A percentile compares a stretch with the other conserved stretches of the same genome.
Evolutionary conservation across 35 echinoderm and acorn worm genomes (phyloP).

Genomic region (Apostichopus japonicus): DNA sequence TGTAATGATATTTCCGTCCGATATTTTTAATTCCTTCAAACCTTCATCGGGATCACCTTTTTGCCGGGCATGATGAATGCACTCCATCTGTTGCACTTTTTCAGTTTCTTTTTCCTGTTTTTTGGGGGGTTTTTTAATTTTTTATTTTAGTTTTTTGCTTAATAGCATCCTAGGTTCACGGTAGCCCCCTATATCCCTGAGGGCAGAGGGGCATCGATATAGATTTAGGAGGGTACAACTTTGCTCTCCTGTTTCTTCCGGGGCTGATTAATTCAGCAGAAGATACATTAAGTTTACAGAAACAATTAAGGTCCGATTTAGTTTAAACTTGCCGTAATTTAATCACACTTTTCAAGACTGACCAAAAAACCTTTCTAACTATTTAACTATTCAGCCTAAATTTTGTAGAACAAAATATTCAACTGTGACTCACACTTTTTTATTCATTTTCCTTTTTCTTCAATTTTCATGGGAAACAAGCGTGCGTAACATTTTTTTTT

Average conservation of each 20-base stretch:
- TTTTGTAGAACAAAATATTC: neutral
- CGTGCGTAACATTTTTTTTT: neutral
- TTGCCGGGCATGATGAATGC: too few relatives aligned
- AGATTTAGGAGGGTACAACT: neutral
- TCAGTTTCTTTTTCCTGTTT: too few relatives aligned
- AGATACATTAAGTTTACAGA: neutral
- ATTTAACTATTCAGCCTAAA: neutral
- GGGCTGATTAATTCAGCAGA: slow-evolving; percentile 32
- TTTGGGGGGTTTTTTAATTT: too few relatives aligned
- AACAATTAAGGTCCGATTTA: slow-evolving; percentile 32
- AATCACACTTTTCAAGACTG: neutral
- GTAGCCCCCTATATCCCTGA: slow-evolving; percentile 7
- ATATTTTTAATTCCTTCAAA: too few relatives aligned
- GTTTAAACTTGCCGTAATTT: neutral
- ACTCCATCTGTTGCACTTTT: too few relatives aligned
- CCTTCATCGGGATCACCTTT: too few relatives aligned
- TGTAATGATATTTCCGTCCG: too few relatives aligned
- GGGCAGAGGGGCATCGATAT: slow-evolving; percentile 11
- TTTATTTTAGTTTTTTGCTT: too few relatives aligned
- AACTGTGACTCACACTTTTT: neutral
- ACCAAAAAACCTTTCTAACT: neutral
- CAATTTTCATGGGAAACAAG: too few relatives aligned
- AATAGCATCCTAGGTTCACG: too few relatives aligned
- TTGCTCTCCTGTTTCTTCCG: neutral
- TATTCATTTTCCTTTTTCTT: too few relatives aligned